These are phyloP conservation scores for Sclerodermus sp. DNA, from an alignment of 2,888 invertebrate genomes.

Conservation along the genomic window DNA sequence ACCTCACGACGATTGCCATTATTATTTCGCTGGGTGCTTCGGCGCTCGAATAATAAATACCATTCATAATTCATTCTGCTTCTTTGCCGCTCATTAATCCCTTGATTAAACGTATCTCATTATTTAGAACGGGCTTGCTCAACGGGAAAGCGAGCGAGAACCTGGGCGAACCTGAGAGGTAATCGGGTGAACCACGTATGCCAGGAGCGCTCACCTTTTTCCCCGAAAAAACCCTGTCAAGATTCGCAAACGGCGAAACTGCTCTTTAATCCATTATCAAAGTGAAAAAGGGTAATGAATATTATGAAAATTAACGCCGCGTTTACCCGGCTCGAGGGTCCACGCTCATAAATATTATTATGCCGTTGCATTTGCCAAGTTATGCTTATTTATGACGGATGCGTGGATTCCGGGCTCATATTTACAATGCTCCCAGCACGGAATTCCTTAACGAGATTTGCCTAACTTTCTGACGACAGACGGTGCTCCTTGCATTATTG, in stretches of 20 bases:
- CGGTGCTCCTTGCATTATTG: no score
- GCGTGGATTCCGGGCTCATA: conserved; percentile 3
- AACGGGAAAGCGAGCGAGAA: background rate
- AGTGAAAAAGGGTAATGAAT: no score
- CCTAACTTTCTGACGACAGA: no score
- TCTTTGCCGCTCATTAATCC: conserved; percentile 48
- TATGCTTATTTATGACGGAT: no score
- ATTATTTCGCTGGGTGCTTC: conserved; percentile 36
- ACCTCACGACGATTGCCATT: conserved; percentile 33
- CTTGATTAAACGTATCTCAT: conserved; percentile 49
- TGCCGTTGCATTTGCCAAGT: no score
- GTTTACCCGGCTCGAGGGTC: no score
- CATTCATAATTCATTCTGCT: conserved; percentile 52
- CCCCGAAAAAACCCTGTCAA: no score
- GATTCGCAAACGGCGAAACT: no score
- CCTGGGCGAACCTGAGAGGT: background rate
- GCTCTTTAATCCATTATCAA: no score
- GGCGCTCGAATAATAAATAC: conserved; percentile 42
- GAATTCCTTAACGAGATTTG: no score
- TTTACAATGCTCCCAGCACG: background rate
- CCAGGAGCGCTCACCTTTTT: background rate
- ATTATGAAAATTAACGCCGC: no score
- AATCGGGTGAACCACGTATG: background rate
- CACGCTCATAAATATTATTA: no score
- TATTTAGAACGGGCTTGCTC: conserved; percentile 33